phyloP scores from a whole-genome alignment of 2,797 vertebrate genomes.

The Cygnus olor region DNA sequence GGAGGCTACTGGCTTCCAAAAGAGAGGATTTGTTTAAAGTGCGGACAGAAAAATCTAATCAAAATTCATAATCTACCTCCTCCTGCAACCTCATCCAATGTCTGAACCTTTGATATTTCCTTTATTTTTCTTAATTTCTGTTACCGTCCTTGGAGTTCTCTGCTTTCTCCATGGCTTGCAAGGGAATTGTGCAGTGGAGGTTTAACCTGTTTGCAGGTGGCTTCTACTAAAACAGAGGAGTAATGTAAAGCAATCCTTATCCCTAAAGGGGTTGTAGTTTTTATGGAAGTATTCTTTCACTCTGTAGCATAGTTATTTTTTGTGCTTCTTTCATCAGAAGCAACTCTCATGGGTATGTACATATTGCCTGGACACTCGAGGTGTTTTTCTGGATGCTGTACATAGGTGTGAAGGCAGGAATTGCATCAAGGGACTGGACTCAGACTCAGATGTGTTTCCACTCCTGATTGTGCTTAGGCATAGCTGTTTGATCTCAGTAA shows the following conservation, averaged over 20 bases:
- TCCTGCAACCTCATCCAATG: background rate
- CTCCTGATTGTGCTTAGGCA: fast-evolving
- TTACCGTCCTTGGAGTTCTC: background rate
- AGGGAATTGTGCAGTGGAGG: background rate
- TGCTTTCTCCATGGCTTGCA: background rate
- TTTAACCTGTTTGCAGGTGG: background rate
- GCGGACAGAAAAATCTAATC: conserved; percentile 3
- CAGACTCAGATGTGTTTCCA: background rate
- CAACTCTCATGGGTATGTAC: background rate
- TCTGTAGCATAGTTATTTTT: background rate
- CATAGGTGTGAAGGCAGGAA: background rate
- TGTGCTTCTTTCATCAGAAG: background rate
- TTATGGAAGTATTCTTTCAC: background rate
- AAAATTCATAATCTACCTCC: background rate
- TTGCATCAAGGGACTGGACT: background rate
- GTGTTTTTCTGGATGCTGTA: background rate
- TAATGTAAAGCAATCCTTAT: background rate
- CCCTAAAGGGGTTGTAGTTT: background rate
- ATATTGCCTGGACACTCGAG: background rate
- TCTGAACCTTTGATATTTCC: conserved; percentile 33
- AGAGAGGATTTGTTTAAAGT: conserved; percentile 8
- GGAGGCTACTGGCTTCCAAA: background rate
- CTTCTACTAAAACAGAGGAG: background rate
- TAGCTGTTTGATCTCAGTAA: background rate
- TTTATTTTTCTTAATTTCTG: conserved; percentile 48